Base-by-base conservation (phyloP, 1,140 invertebrate species). In the Eumaeus atala region DNA sequence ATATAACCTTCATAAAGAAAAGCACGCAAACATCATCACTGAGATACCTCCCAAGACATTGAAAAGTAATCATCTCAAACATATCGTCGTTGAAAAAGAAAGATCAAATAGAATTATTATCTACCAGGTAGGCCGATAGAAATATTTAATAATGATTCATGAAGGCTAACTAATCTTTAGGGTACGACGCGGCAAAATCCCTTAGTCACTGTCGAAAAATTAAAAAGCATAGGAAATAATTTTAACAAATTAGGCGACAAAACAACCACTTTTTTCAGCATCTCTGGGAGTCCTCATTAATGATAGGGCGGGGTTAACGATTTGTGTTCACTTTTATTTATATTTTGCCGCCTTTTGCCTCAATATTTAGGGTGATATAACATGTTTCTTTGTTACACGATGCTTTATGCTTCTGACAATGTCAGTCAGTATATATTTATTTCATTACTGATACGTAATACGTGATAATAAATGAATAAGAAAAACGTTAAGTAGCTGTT, bases 171-270 rank as follows among this genome's bases (percentile, higher is more conserved):
- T 77, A 77, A 79, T 82, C 72, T 77, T 71, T 57, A 34, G 63
- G 66, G 55, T 72, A 72, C 74, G 67, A 65, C 64, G 66, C 63
- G 53, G 54, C 42, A 69, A 67, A 77, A 76, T 72, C 62, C 68
- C 74, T 73, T 72, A 76, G 71, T 78, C 75, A 79, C 76, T 76
- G 56, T 81, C 70, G 65, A 64, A 66, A 71, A 75, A 64, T 54
- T 64, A 66, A 66, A 28, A 63, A 62, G 53, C 59, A 61, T 51
- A 55, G 51, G 56, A 54, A 61, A 58, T 65, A 69, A 77, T 76
- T 77, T 78, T 75, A 74, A 82, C 74, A 73, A 76, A 77, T 82
- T 76, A 77, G 67, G 78, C 78, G 76, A 82, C 76, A 82, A 82
- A 79, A 56, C 67, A 67, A 58, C 37, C 78, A 74, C 72, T 62